Evolutionary conservation across 2,113 vertebrate species (phyloP).

Genomic region (Corythaixoides concolor): DNA sequence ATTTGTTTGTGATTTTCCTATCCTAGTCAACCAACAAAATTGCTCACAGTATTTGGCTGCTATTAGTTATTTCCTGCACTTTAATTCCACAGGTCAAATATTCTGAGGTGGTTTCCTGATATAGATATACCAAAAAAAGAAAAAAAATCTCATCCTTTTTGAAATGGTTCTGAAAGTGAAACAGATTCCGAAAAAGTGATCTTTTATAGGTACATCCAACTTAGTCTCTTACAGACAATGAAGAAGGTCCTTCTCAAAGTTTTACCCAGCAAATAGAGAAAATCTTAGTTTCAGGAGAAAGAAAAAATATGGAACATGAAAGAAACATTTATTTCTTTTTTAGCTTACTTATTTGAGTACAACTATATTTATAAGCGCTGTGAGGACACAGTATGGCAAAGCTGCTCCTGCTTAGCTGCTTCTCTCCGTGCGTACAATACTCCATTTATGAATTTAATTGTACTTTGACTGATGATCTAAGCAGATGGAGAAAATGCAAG

Average conservation of each 20-base stretch:
- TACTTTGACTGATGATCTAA: background rate
- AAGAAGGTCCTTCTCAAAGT: background rate
- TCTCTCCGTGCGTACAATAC: background rate
- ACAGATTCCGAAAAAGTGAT: background rate
- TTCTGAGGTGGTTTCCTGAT: background rate
- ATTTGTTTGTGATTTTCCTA: background rate
- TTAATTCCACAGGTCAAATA: conserved; percentile 27
- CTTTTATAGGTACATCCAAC: background rate
- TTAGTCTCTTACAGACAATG: background rate
- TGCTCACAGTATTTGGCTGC: background rate
- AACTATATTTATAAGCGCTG: background rate
- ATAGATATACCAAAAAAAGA: background rate
- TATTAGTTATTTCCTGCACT: background rate
- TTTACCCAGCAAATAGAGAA: background rate
- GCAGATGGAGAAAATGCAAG: background rate
- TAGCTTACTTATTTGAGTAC: background rate
- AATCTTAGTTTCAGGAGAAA: background rate
- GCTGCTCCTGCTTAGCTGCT: background rate
- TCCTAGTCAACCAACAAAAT: background rate
- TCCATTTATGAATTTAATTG: background rate
- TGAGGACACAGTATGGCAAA: background rate
- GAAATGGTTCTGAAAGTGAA: background rate
- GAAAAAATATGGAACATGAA: background rate
- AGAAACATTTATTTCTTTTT: background rate
- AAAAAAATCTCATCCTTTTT: background rate